Percentiles rank a stretch among this genome's conserved stretches.
phyloP scores from a whole-genome alignment of 1,140 invertebrate genomes.

The Ceratina japonica region DNA sequence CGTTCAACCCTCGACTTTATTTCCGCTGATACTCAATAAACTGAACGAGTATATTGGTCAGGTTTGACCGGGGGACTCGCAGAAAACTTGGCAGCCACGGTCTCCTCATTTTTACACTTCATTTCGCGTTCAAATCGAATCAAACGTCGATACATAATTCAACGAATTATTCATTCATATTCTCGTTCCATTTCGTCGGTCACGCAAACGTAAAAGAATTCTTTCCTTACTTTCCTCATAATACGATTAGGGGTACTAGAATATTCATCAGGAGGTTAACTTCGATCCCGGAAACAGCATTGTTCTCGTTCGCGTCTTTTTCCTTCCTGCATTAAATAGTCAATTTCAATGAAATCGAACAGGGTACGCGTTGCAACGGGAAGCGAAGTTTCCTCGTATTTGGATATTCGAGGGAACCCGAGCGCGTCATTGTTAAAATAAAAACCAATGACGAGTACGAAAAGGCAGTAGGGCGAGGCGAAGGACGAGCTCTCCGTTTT shows the following conservation, averaged over 20 bases:
- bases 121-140: neutral
- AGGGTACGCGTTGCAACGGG: neutral
- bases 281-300: too few relatives aligned
- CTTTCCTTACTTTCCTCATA: too few relatives aligned
- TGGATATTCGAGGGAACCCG: neutral
- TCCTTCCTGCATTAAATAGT: too few relatives aligned
- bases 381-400: too few relatives aligned
- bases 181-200: too few relatives aligned
- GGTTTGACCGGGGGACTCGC: neutral
- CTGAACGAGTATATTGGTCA: neutral
- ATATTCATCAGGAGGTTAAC: too few relatives aligned
- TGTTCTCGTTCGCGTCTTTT: too few relatives aligned
- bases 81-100: neutral
- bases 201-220: too few relatives aligned
- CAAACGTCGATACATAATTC: too few relatives aligned
- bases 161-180: neutral
- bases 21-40: constrained; percentile 2
- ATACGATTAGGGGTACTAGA: too few relatives aligned
- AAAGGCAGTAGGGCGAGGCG: constrained; percentile 27
- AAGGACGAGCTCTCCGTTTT: constrained; percentile 31
- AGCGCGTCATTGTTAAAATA: constrained; percentile 41
- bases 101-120: neutral
- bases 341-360: neutral
- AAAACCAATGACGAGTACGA: constrained; percentile 15
- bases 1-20: constrained; percentile 1